A percentile compares a stretch with the other conserved stretches of the same genome.
These are phyloP conservation scores for Drosophila funebris DNA, from an alignment of 1,140 invertebrate species.

Conservation along the genomic window DNA sequence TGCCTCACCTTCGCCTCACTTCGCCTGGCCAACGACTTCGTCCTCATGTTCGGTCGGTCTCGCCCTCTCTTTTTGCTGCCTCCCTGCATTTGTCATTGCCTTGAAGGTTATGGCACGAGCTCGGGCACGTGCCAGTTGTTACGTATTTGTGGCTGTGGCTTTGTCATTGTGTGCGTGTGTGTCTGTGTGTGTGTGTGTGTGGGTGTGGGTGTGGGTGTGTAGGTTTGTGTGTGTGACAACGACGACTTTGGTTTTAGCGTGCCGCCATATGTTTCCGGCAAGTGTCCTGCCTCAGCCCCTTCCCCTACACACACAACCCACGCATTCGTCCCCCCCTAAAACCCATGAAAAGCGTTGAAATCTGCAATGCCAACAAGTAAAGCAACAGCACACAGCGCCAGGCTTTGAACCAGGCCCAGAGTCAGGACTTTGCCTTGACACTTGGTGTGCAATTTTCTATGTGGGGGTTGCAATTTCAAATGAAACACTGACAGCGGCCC, in stretches of 20 bases:
- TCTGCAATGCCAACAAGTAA: slow-evolving; percentile 73
- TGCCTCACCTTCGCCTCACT: background rate
- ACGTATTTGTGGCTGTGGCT: slow-evolving; percentile 60
- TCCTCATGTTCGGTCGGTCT: slow-evolving; percentile 42
- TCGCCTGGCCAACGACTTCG: slow-evolving; percentile 21
- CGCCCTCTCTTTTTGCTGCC: slow-evolving; percentile 15
- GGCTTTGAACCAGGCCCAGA: background rate
- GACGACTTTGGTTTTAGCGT: slow-evolving; percentile 75
- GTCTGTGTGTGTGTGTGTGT: slow-evolving; percentile 33
- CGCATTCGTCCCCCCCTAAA: slow-evolving; percentile 19
- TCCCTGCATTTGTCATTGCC: slow-evolving; percentile 27
- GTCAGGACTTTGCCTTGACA: slow-evolving; percentile 50
- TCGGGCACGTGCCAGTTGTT: slow-evolving; percentile 65
- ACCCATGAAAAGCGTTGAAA: slow-evolving; percentile 76
- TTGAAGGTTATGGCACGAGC: slow-evolving; percentile 69
- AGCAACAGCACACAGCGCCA: background rate
- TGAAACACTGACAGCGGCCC: slow-evolving; percentile 54
- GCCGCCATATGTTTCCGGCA: slow-evolving; percentile 80
- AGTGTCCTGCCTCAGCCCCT: slow-evolving; percentile 54
- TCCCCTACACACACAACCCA: background rate
- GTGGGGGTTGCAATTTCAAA: slow-evolving; percentile 37
- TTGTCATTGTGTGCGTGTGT: slow-evolving; percentile 30
- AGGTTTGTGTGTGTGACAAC: slow-evolving; percentile 33
- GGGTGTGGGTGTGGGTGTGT: slow-evolving; percentile 14
- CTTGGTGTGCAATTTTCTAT: slow-evolving; percentile 34